Base-by-base conservation (phyloP, 2,797 vertebrate genomes). In the Pantherophis vulpinus region DNA sequence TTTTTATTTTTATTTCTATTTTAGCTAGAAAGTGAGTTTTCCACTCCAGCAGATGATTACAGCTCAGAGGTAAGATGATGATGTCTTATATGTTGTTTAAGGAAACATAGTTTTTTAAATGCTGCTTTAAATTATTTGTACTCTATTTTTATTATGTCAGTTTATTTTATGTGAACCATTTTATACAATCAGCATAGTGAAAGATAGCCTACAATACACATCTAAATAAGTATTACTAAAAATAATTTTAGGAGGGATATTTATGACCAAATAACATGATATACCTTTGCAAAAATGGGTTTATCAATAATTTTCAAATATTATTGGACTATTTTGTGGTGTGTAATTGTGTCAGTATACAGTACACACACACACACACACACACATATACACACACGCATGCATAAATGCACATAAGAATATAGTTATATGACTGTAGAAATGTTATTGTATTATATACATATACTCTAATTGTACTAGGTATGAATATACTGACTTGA, bases 11-110 rank as follows among this genome's bases (percentile, higher is more conserved):
- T 87, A 20, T 42, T 83, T 60, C 95, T 92, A 4, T 98, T 98
- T 97, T 98, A 99, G 99, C 98, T 98, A 0, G 99, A 99, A 97
- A 99, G 98, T 97, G 99, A 99, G 97, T 97, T 99, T 95, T 99
- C 99, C 88, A 98, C 98, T 37, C 99, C 99, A 11, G 98, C 98
- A 61, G 99, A 99, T 97, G 99, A 99, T 97, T 99, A 98, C 96
- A 99, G 99, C 93, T 99, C 99, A 59, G 99, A 99, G 99, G 99
- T 99, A 98, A 98, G 97, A 93, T 74, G 32, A 59, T 63, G 79
- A 0, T 90, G 37, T 16, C 86, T 93, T 59, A 55, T n/a, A 4
- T 2, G 93, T 91, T 90, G 29, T 23, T 56, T 91, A 90, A 90
- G 25, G 7, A 61, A 47, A 16, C 13, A 83, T 42, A 60, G 37